Base-by-base conservation (phyloP, 2,113 vertebrate genomes). In the Australoheros scitulus region DNA sequence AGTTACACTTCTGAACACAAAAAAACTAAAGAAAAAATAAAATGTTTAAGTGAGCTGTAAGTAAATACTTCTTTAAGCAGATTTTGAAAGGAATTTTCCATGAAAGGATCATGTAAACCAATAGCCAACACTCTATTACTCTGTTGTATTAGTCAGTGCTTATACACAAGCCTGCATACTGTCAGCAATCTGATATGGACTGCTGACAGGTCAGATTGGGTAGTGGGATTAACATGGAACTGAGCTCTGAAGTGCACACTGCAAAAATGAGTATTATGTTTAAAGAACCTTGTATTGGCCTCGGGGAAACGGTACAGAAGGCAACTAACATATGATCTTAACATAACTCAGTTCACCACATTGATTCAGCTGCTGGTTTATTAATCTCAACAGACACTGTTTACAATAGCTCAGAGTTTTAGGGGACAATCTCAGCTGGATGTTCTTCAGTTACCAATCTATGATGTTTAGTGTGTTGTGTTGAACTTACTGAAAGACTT, bases 81-180 rank as follows among this genome's bases (percentile, higher is more conserved):
- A 83, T 90, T 79, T 77, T 61, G 24, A 11, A 63, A 65, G 56
- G 74, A 83, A 57, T 32, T 82, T 74, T 75, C 56, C 47, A 65
- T 11, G 15, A 52, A 20, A 61, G 29, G 56, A 59, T 55, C 36
- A 76, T 13, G 52, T 78, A 76, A 80, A 75, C 17, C 10, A 2
- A 68, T 10, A 81, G 56, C 47, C 32, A n/a, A 15, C 41, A 65
- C 65, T 58, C 26, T 64, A 29, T 55, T 72, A 72, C 17, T 38
- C 47, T 55, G 57, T 70, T 15, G 34, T 60, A 34, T 55, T 52
- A 72, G 26, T 74, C 61, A 61, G 56, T 63, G 43, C 76, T 47
- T 47, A 77, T 63, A 29, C 80, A 77, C 57, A 52, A 61, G 68
- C 58, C 32, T 24, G 68, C 24, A 61, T 7, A 59, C 65, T 63